Conservation (phyloP, 2,113 vertebrate genomes). For the Craseonycteris thonglongyai region DNA sequence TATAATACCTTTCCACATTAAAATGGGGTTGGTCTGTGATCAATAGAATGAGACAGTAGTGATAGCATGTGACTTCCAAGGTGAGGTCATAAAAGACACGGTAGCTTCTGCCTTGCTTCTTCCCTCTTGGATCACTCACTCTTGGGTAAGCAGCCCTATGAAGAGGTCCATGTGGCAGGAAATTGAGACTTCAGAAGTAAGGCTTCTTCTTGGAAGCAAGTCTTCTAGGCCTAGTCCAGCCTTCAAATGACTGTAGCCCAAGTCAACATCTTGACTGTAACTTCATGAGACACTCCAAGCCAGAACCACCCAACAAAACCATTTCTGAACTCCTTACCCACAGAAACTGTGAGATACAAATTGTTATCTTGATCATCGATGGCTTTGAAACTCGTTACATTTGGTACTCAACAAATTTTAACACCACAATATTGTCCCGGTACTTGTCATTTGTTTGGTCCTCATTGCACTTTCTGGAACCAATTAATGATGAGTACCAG, state of each 20-base stretch:
- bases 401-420: too few species aligned
- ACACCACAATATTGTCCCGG: too few species aligned
- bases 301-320: neutral
- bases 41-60: neutral
- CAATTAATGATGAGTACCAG: too few species aligned
- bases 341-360: neutral
- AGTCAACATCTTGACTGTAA: neutral
- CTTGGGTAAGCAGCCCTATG: neutral
- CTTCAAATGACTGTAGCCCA: neutral
- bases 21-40: neutral
- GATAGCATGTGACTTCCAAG: neutral
- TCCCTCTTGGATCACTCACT: neutral
- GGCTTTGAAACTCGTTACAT: too few species aligned
- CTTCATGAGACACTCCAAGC: neutral
- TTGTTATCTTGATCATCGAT: too few species aligned
- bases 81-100: neutral
- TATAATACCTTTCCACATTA: neutral
- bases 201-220: neutral
- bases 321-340: neutral
- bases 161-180: neutral
- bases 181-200: neutral
- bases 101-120: too few species aligned
- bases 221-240: neutral
- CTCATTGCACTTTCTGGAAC: too few species aligned
- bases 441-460: too few species aligned